These are phyloP conservation scores for Hyperoplus immaculatus DNA, from an alignment of 2,797 vertebrate species.

Conservation along the genomic window DNA sequence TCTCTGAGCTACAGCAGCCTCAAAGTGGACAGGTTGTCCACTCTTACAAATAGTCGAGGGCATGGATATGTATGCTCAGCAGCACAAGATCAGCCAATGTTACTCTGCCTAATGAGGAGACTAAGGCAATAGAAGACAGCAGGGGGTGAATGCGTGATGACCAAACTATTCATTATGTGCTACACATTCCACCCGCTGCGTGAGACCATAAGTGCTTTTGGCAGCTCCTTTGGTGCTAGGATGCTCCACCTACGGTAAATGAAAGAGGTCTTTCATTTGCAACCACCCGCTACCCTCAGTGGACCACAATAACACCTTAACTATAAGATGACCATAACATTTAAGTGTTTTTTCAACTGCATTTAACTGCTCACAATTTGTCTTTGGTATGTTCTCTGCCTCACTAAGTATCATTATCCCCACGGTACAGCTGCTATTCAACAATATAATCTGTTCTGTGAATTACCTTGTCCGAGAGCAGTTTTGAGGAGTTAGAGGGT, in stretches of 20 bases:
- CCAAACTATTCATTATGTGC: constrained; percentile 24
- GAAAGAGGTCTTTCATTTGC: constrained; percentile 13
- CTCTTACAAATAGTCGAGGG: not conserved
- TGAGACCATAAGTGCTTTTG: constrained; percentile 15
- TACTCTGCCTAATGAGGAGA: not conserved
- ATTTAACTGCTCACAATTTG: constrained; percentile 9
- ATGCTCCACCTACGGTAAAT: constrained; percentile 5
- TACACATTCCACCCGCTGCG: constrained; percentile 23
- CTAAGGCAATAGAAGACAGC: not conserved
- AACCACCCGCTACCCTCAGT: not conserved
- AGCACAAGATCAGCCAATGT: not conserved
- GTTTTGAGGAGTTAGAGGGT: not conserved
- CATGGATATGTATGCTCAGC: no score
- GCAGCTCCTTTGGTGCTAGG: constrained; percentile 22
- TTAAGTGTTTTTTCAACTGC: constrained; percentile 5
- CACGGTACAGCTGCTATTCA: not conserved
- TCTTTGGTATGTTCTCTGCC: constrained; percentile 12
- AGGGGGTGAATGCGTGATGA: constrained; percentile 19
- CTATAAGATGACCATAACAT: not conserved
- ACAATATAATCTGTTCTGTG: not conserved
- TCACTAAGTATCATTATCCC: not conserved
- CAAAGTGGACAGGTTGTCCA: not conserved
- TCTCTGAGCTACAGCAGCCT: not conserved
- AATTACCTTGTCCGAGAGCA: not conserved
- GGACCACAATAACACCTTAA: not conserved